Evolutionary conservation across 2,888 invertebrate species (phyloP).

Genomic region (Athalia cordata): DNA sequence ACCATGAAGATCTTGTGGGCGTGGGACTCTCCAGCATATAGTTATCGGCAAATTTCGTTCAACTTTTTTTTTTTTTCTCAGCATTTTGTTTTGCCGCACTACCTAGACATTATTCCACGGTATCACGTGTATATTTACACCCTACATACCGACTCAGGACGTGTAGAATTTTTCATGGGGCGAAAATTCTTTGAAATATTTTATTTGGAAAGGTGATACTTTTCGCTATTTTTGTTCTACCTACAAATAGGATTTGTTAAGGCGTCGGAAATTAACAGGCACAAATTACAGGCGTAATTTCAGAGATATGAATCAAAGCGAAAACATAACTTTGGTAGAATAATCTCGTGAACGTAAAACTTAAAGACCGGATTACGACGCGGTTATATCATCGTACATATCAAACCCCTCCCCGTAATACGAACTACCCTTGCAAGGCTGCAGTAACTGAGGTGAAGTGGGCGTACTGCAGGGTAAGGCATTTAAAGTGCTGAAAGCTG

Average conservation of each 20-base stretch:
- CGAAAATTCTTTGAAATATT: too few relatives aligned
- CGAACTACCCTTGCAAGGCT: too few relatives aligned
- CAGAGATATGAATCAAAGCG: background rate
- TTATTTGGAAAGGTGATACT: background rate
- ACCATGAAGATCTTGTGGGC: too few relatives aligned
- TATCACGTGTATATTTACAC: too few relatives aligned
- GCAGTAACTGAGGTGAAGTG: too few relatives aligned
- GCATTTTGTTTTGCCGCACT: background rate
- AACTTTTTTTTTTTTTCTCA: background rate
- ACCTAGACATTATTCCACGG: background rate
- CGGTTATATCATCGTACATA: background rate
- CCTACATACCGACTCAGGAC: too few relatives aligned
- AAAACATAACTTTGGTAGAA: background rate
- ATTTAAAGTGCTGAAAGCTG: too few relatives aligned
- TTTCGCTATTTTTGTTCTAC: background rate
- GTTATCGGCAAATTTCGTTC: background rate
- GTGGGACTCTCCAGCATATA: too few relatives aligned
- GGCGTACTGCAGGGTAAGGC: too few relatives aligned
- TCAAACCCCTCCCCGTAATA: too few relatives aligned
- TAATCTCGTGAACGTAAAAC: constrained; percentile 1
- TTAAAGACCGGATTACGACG: background rate
- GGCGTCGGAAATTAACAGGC: background rate
- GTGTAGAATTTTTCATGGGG: too few relatives aligned
- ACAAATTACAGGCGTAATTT: background rate
- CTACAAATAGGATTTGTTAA: background rate